Conservation (phyloP, 2,797 vertebrate species). For the Novumbra hubbsi region DNA sequence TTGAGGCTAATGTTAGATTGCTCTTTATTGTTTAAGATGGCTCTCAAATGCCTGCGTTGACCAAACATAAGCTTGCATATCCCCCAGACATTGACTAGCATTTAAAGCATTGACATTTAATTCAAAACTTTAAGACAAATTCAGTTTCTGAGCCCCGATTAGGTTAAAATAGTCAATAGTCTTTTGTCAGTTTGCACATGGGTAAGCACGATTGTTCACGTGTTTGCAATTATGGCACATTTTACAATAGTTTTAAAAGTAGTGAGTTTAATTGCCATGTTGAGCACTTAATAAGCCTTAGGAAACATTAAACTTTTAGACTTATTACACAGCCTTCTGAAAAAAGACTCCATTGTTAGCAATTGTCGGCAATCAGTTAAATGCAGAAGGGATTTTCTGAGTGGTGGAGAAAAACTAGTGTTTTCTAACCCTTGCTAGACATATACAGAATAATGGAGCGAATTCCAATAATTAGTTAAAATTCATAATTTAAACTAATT, state of each 20-base stretch:
- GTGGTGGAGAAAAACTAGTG: constrained; percentile 26
- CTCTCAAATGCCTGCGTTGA: neutral
- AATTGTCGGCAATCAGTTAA: constrained; percentile 32
- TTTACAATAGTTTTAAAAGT: neutral
- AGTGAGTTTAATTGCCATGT: neutral
- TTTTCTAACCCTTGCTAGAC: constrained; percentile 53
- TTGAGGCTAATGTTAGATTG: constrained; percentile 8
- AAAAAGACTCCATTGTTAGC: constrained; percentile 15
- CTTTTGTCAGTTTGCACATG: neutral
- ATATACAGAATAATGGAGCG: constrained; percentile 51
- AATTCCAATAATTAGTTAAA: constrained; percentile 56
- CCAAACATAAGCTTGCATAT: neutral
- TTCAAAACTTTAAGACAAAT: too few species aligned
- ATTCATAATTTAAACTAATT: constrained; percentile 70
- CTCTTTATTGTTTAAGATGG: neutral
- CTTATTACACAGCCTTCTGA: neutral
- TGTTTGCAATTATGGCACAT: neutral
- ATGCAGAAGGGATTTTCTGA: constrained; percentile 11
- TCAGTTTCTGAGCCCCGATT: neutral
- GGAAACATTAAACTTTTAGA: constrained; percentile 7
- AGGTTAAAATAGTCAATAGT: neutral
- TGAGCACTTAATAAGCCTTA: neutral
- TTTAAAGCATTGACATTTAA: neutral
- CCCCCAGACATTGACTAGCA: neutral
- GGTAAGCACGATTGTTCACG: neutral